phyloP scores from a whole-genome alignment of 2,888 invertebrate species.

The Acronicta leporina region DNA sequence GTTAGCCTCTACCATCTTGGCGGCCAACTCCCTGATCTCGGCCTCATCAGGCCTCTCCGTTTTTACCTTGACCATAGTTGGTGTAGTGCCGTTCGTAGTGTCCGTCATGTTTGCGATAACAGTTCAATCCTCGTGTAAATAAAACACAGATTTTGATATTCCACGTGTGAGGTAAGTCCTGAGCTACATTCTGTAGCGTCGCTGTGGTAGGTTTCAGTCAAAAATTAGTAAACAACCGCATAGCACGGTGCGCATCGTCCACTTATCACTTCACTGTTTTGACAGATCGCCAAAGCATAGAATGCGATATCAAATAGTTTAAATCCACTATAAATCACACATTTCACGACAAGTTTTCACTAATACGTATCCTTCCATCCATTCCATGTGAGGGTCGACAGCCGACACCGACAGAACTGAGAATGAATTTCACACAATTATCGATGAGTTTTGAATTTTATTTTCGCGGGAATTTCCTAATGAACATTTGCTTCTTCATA shows the following conservation, averaged over 20 bases:
- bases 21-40: slow-evolving; percentile 95
- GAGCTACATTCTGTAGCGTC: slow-evolving; percentile 79
- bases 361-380: slow-evolving; percentile 51
- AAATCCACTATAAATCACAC: slow-evolving; percentile 51
- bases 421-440: slow-evolving; percentile 70
- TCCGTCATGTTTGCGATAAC: slow-evolving; percentile 73
- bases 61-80: slow-evolving; percentile 88
- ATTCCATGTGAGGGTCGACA: slow-evolving; percentile 63
- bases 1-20: slow-evolving; percentile 95
- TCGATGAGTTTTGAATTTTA: slow-evolving; percentile 70
- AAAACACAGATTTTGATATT: slow-evolving; percentile 41
- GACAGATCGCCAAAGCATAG: slow-evolving; percentile 71
- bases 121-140: slow-evolving; percentile 24
- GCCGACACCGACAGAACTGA: slow-evolving; percentile 48
- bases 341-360: slow-evolving; percentile 58
- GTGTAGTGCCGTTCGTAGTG: slow-evolving; percentile 49
- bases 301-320: slow-evolving; percentile 52
- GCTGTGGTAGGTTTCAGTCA: slow-evolving; percentile 68
- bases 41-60: slow-evolving; percentile 95
- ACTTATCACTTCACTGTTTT: slow-evolving; percentile 75
- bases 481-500: slow-evolving; percentile 44
- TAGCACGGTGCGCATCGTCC: slow-evolving; percentile 67
- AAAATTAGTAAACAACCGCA: slow-evolving; percentile 79
- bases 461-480: slow-evolving; percentile 69
- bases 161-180: slow-evolving; percentile 44